phyloP scores from a whole-genome alignment of 2,797 vertebrate genomes.

The Anguilla marmorata region DNA sequence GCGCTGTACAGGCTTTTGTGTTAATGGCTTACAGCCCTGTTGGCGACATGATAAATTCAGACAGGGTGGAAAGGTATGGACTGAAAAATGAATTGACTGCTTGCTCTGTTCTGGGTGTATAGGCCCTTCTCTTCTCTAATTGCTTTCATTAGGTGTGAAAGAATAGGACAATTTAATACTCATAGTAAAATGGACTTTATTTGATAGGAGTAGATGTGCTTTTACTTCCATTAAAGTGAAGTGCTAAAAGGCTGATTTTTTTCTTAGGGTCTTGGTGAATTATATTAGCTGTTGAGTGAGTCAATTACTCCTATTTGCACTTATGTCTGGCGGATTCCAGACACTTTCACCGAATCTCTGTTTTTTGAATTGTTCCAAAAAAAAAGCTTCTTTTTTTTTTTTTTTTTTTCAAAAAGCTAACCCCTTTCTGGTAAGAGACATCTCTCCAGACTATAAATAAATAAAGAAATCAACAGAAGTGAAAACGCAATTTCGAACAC shows the following conservation, averaged over 20 bases:
- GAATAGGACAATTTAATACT: constrained; percentile 19
- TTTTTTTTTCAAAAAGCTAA: neutral
- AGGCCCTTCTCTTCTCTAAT: neutral
- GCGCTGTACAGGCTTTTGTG: neutral
- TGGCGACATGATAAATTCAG: neutral
- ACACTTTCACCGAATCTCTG: neutral
- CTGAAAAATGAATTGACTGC: neutral
- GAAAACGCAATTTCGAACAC: neutral
- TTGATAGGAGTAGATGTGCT: constrained; percentile 20
- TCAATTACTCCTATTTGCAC: constrained; percentile 10
- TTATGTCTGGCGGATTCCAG: neutral
- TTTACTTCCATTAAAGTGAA: constrained; percentile 17
- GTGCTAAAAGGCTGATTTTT: constrained; percentile 6
- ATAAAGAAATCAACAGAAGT: neutral
- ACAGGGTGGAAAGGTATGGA: neutral
- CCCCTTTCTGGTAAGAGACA: neutral
- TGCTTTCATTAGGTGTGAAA: constrained; percentile 21
- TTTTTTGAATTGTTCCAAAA: constrained; percentile 1
- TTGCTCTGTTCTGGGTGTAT: neutral
- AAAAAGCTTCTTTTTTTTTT: neutral
- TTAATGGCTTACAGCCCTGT: neutral
- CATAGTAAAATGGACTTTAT: constrained; percentile 8
- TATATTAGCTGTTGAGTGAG: constrained; percentile 17
- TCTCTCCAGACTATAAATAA: neutral
- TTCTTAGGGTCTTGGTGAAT: constrained; percentile 9